Percentiles rank a stretch among this genome's conserved stretches.
Evolutionary conservation across 1,140 invertebrate genomes (phyloP).

Genomic region (Drosophila simulans): DNA sequence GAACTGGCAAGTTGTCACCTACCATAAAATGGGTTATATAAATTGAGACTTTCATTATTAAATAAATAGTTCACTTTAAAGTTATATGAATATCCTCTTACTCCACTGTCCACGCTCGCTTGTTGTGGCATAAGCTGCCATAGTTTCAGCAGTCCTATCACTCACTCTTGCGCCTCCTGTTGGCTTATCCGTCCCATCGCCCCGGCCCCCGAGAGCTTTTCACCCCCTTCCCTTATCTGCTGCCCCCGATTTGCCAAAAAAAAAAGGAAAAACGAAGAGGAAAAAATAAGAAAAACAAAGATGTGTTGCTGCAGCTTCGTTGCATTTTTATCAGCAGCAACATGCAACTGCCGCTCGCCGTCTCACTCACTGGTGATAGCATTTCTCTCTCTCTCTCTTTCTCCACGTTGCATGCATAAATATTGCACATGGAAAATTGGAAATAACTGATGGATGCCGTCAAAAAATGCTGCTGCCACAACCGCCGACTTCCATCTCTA

Average conservation of each 20-base stretch:
- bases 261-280: not conserved
- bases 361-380: not conserved
- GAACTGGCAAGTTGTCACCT: no score
- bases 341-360: constrained; percentile 22
- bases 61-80: no score
- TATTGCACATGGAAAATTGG: constrained; percentile 76
- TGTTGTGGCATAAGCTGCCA: constrained; percentile 53
- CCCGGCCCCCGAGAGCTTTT: not conserved
- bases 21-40: no score
- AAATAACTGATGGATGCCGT: constrained; percentile 80
- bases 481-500: constrained; percentile 34
- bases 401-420: constrained; percentile 63
- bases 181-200: constrained; percentile 41
- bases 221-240: not conserved
- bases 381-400: not conserved
- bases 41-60: no score
- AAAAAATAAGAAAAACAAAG: constrained; percentile 42
- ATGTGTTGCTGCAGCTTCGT: constrained; percentile 28
- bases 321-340: constrained; percentile 57
- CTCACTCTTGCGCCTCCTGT: constrained; percentile 58
- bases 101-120: not conserved
- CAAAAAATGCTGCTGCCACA: constrained; percentile 69
- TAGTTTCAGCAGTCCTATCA: constrained; percentile 68
- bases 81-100: not conserved
- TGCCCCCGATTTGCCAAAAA: not conserved